Percentiles rank a stretch among this genome's conserved stretches.
These are phyloP conservation scores for Leptinotarsa undecemlineata DNA, from an alignment of 1,140 invertebrate species.

Conservation along the genomic window DNA sequence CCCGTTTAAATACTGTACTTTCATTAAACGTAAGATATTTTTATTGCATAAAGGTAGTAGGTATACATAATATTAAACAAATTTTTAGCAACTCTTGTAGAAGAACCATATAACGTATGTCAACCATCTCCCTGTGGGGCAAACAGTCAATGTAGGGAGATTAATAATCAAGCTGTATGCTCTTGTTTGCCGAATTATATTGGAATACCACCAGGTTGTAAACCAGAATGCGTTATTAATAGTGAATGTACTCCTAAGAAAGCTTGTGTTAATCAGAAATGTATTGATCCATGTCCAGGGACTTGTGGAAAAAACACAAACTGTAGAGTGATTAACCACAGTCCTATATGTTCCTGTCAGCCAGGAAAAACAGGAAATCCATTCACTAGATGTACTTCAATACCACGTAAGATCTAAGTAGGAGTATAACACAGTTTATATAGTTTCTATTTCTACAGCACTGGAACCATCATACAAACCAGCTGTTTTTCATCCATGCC, in stretches of 20 bases:
- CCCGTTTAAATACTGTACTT: conserved; percentile 63
- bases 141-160: conserved; percentile 64
- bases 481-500: conserved; percentile 67
- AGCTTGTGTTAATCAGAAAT: conserved; percentile 76
- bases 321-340: conserved; percentile 74
- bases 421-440: conserved; percentile 37
- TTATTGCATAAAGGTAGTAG: too few species aligned
- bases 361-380: conserved; percentile 61
- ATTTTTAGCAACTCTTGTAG: conserved; percentile 59
- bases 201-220: conserved; percentile 69
- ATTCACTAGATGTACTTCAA: conserved; percentile 62
- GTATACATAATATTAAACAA: conserved; percentile 53
- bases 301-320: conserved; percentile 73
- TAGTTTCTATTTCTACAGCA: conserved; percentile 33
- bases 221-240: conserved; percentile 82
- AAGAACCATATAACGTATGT: conserved; percentile 61
- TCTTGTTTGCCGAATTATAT: conserved; percentile 67
- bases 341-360: conserved; percentile 63
- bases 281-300: conserved; percentile 73
- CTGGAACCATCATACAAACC: conserved; percentile 41
- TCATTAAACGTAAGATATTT: conserved; percentile 43
- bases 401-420: conserved; percentile 57
- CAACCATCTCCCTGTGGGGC: conserved; percentile 68
- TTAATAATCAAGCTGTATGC: conserved; percentile 62
- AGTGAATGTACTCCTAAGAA: conserved; percentile 75